Evolutionary conservation across 53 echinoderm and acorn worm species (phyloP).

Genomic region (Arbacia lixula): DNA sequence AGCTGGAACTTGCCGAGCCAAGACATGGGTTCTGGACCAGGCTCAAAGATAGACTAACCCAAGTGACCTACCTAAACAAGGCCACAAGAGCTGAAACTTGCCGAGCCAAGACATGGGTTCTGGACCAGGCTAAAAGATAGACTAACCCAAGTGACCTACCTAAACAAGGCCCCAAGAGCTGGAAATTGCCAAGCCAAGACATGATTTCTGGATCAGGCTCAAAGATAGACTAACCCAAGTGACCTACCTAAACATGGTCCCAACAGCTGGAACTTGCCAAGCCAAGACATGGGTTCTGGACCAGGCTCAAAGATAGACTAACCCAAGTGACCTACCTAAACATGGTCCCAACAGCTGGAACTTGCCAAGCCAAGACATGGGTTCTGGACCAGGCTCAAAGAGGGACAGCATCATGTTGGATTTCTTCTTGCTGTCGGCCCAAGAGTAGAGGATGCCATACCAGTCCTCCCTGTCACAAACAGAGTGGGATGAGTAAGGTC

Average conservation of each 20-base stretch:
- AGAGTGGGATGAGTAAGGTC: not conserved
- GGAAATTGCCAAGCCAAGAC: slow-evolving; percentile 94
- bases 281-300: slow-evolving; percentile 76
- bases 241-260: slow-evolving; percentile 88
- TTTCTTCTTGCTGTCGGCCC: slow-evolving; percentile 98
- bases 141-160: too few species aligned
- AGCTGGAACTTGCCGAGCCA: too few species aligned
- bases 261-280: slow-evolving; percentile 83
- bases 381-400: slow-evolving; percentile 81
- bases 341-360: slow-evolving; percentile 85
- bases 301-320: slow-evolving; percentile 94
- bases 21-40: too few species aligned
- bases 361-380: slow-evolving; percentile 92
- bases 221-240: too few species aligned
- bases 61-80: too few species aligned
- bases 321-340: slow-evolving; percentile 79
- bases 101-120: too few species aligned
- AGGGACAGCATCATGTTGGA: slow-evolving; percentile 94
- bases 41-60: too few species aligned
- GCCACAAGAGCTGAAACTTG: too few species aligned
- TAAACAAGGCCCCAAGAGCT: slow-evolving; percentile 80
- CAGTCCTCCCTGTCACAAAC: slow-evolving; percentile 72
- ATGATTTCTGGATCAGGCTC: too few species aligned
- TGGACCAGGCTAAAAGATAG: too few species aligned
- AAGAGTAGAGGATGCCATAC: slow-evolving; percentile 96